These are phyloP conservation scores for Centruroides vittatus DNA, from an alignment of 1,140 invertebrate genomes.

Conservation along the genomic window DNA sequence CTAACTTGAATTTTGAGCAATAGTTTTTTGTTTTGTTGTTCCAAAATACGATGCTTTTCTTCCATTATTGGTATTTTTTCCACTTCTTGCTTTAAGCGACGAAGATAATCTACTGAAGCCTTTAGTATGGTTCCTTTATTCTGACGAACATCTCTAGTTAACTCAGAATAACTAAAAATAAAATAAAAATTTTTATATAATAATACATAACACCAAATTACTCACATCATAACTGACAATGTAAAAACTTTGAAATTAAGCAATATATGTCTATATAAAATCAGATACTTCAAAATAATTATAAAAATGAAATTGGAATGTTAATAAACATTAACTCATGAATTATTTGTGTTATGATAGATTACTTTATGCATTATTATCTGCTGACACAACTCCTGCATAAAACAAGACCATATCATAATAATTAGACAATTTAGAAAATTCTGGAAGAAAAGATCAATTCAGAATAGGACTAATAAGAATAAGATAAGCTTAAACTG, in stretches of 20 bases:
- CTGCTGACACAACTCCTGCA: too few species aligned
- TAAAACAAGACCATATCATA: too few species aligned
- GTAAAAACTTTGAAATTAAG: too few species aligned
- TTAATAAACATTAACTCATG: too few species aligned
- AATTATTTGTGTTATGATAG: too few species aligned
- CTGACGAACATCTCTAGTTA: constrained; percentile 73
- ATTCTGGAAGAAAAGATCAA: neutral
- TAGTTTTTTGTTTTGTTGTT: constrained; percentile 66
- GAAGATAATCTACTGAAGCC: constrained; percentile 93
- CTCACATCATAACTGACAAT: too few species aligned
- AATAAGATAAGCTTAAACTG: too few species aligned
- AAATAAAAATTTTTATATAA: neutral
- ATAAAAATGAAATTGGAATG: too few species aligned
- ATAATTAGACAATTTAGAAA: neutral
- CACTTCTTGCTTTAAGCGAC: constrained; percentile 73
- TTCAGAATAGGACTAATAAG: neutral
- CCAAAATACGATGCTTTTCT: constrained; percentile 56
- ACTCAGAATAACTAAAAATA: constrained; percentile 45
- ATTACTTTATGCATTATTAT: too few species aligned
- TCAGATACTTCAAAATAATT: too few species aligned
- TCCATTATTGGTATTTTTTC: constrained; percentile 63
- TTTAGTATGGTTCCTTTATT: constrained; percentile 94
- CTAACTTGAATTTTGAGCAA: constrained; percentile 59
- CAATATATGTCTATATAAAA: too few species aligned
- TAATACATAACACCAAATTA: too few species aligned